Conservation (phyloP, 2,888 invertebrate species). For the Heliconius cydno region DNA sequence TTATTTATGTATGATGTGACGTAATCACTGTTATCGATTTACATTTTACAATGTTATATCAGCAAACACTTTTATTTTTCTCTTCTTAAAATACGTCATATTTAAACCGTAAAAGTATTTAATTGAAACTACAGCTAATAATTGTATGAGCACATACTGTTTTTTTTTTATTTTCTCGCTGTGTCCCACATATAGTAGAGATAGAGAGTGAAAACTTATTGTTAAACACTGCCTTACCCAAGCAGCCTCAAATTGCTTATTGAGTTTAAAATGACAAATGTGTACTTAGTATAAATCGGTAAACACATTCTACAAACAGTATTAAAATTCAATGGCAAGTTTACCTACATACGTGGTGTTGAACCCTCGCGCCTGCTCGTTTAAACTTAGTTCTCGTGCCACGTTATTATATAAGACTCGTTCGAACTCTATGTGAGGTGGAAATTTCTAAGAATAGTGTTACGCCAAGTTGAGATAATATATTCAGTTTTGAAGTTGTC, state of each 20-base stretch:
- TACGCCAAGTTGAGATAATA: constrained; percentile 8
- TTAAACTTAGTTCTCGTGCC: constrained; percentile 10
- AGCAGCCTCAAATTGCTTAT: no score
- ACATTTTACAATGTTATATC: background rate
- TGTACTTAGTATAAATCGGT: constrained; percentile 7
- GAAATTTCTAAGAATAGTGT: constrained; percentile 15
- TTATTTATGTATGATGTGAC: background rate
- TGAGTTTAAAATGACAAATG: no score
- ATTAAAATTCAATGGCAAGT: constrained; percentile 22
- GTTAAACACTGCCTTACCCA: background rate
- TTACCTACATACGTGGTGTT: constrained; percentile 10
- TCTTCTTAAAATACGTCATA: background rate
- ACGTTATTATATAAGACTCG: constrained; percentile 25
- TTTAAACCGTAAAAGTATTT: background rate
- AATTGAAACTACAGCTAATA: background rate
- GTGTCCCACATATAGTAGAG: background rate
- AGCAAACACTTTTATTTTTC: background rate
- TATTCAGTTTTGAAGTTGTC: background rate
- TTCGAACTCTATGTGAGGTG: constrained; percentile 7
- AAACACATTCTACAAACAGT: constrained; percentile 3
- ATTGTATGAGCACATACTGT: background rate
- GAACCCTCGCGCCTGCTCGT: background rate
- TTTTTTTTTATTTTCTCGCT: background rate
- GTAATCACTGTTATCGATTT: background rate
- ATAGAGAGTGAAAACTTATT: background rate